These are phyloP conservation scores for Peromyscus eremicus DNA, from an alignment of 2,797 vertebrate genomes.

Conservation along the genomic window DNA sequence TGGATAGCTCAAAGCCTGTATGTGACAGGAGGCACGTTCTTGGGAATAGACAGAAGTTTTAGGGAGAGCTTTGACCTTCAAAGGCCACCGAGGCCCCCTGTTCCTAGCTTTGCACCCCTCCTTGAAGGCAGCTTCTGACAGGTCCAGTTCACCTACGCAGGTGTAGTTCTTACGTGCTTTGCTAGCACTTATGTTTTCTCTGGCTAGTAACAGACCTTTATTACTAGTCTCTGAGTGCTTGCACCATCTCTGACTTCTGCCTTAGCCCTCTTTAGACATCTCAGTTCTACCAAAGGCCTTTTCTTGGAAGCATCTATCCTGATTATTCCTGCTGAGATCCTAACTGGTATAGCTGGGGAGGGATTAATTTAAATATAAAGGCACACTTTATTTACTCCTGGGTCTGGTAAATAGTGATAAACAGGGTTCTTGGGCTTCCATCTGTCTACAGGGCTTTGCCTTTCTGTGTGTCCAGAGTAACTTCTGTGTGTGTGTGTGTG, in stretches of 20 bases:
- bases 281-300: not conserved
- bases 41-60: not conserved
- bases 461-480: not conserved
- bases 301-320: not conserved
- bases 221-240: not conserved
- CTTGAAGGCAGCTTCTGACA: not conserved
- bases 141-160: not conserved
- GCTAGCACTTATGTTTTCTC: not conserved
- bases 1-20: not conserved
- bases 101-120: not conserved
- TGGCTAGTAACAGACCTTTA: not conserved
- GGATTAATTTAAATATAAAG: constrained; percentile 38
- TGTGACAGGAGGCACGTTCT: not conserved
- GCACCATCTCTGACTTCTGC: not conserved
- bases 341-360: not conserved
- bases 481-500: not conserved
- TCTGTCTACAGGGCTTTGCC: constrained; percentile 17
- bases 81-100: not conserved
- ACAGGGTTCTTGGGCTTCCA: not conserved
- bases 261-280: not conserved
- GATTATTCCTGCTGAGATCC: constrained; percentile 30
- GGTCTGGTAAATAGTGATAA: not conserved
- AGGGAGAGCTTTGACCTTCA: not conserved
- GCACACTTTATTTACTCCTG: constrained; percentile 11
- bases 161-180: not conserved